phyloP scores from a whole-genome alignment of 2,888 invertebrate genomes.

The Artemia sinica region DNA sequence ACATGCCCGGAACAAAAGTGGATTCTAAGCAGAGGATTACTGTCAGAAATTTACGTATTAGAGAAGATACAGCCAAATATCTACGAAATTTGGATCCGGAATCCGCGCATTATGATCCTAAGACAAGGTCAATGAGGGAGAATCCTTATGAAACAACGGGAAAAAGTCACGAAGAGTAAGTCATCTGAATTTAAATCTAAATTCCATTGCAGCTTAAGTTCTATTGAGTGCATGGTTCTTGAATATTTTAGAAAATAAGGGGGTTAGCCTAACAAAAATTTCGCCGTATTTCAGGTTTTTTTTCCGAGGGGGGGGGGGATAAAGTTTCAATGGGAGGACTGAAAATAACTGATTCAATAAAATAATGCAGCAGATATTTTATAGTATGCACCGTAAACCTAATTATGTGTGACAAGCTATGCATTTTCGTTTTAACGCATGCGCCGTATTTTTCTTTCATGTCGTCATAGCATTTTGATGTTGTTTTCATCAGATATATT shows the following conservation, averaged over 20 bases:
- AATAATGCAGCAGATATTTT: too few relatives aligned
- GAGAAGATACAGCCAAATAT: slow-evolving; percentile 98
- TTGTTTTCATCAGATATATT: too few relatives aligned
- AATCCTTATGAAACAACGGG: slow-evolving; percentile 57
- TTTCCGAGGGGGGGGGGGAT: slow-evolving; percentile 6
- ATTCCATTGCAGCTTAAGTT: neutral
- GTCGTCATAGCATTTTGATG: too few relatives aligned
- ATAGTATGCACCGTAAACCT: too few relatives aligned
- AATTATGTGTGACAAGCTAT: too few relatives aligned
- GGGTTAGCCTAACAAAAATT: too few relatives aligned
- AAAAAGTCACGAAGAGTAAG: slow-evolving; percentile 41
- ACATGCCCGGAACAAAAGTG: slow-evolving; percentile 98
- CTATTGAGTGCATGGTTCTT: neutral
- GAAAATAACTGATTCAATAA: neutral
- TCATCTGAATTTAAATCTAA: slow-evolving; percentile 22
- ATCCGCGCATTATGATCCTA: slow-evolving; percentile 97
- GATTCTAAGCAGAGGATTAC: slow-evolving; percentile 98
- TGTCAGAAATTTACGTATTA: slow-evolving; percentile 86
- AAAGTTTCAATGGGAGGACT: neutral
- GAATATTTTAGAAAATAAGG: too few relatives aligned
- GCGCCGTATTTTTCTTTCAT: too few relatives aligned
- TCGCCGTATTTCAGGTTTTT: too few relatives aligned
- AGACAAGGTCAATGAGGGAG: slow-evolving; percentile 95
- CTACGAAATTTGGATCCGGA: slow-evolving; percentile 86
- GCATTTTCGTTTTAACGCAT: too few relatives aligned